Evolutionary conservation across 2,888 invertebrate species (phyloP).

Genomic region (Monochamus alternatus): DNA sequence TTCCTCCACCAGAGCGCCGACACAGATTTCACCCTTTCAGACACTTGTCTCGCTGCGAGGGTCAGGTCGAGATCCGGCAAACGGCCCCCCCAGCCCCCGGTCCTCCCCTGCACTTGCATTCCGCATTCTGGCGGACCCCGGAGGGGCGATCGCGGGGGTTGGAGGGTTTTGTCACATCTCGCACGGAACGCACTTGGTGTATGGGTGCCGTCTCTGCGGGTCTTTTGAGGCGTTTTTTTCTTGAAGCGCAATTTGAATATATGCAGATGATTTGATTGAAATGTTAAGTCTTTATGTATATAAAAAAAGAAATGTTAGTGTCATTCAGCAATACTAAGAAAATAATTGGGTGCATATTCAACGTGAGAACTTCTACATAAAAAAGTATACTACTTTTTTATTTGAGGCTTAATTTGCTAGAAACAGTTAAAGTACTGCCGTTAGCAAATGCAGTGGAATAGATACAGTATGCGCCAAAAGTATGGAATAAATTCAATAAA

Average conservation of each 20-base stretch:
- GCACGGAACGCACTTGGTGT: constrained; percentile 10
- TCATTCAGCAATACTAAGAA: too few species aligned
- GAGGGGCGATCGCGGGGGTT: constrained; percentile 15
- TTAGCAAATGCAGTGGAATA: too few species aligned
- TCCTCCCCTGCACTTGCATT: constrained; percentile 55
- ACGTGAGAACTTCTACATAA: too few species aligned
- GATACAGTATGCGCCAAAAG: too few species aligned
- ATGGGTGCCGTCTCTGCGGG: not conserved
- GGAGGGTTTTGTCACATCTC: constrained; percentile 17
- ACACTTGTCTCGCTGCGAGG: constrained; percentile 66
- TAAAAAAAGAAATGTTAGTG: too few species aligned
- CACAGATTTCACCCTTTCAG: constrained; percentile 65
- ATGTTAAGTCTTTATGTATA: not conserved
- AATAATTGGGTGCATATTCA: too few species aligned
- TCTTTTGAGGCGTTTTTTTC: constrained; percentile 2
- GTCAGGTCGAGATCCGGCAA: constrained; percentile 63
- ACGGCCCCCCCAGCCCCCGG: constrained; percentile 56
- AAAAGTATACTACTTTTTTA: too few species aligned
- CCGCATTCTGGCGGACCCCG: constrained; percentile 54
- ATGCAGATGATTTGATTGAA: constrained; percentile 15
- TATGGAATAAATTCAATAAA: too few species aligned
- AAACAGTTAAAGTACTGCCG: too few species aligned
- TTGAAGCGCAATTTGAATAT: not conserved
- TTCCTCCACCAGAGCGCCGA: constrained; percentile 48
- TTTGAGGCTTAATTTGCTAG: too few species aligned